Evolutionary conservation across 2,888 invertebrate species (phyloP).

Genomic region (Chirona hameri): DNA sequence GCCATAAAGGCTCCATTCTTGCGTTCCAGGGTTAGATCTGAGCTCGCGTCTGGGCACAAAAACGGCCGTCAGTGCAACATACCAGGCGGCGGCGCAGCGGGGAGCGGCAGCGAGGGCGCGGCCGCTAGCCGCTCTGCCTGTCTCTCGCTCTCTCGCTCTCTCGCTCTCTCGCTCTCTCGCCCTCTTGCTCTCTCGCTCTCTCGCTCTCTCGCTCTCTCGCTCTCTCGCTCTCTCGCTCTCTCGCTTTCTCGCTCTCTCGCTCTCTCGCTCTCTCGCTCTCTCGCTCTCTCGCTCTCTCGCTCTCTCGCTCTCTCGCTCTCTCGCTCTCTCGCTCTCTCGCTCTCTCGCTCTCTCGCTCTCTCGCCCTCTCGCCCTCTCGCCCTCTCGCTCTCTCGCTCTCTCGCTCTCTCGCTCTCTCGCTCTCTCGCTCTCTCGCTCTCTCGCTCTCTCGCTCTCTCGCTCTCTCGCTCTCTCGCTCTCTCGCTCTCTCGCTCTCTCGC

Average conservation of each 20-base stretch:
- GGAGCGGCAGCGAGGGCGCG: not conserved
- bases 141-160: not conserved
- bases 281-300: too few species aligned
- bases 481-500: not conserved
- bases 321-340: too few species aligned
- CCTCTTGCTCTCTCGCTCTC: too few species aligned
- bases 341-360: too few species aligned
- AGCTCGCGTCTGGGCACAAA: not conserved
- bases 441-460: not conserved
- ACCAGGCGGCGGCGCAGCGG: not conserved
- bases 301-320: too few species aligned
- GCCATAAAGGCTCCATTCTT: not conserved
- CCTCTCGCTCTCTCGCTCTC: too few species aligned
- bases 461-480: not conserved
- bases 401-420: too few species aligned
- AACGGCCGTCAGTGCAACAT: not conserved
- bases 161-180: not conserved
- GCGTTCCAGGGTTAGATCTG: not conserved
- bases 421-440: too few species aligned
- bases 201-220: not conserved
- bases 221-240: not conserved
- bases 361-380: too few species aligned
- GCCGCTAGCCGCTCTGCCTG: not conserved
- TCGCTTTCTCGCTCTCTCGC: too few species aligned
- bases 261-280: too few species aligned